Base-by-base conservation (phyloP, 2,888 invertebrate species). In the Drosophila trichaetosa region DNA sequence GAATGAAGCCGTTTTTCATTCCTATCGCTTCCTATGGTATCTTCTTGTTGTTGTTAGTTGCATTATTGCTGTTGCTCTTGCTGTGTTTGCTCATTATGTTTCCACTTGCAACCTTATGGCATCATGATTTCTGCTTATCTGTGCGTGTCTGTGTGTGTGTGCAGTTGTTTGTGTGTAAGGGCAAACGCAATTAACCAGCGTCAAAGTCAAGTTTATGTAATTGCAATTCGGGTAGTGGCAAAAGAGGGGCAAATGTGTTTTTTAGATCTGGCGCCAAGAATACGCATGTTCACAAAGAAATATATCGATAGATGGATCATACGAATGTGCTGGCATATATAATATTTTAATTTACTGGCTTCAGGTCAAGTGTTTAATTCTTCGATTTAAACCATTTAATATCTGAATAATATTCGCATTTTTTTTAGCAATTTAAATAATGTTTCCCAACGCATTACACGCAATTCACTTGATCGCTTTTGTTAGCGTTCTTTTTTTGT, bases 1-100 rank as follows among this genome's bases (percentile, higher is more conserved):
- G 87, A 87, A 87, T 87, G 84, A 88, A 90, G 83, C 80, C 69
- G 90, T 88, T 87, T 76, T 84, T 80, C 83, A 71, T 80, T 78
- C 38, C 80, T 40, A 70, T 76, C 56, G 36, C 49, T 49, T 59
- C 64, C 61, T 63, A 62, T 68, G 52, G 54, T 54, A 69, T 79
- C 58, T 58, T 31, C 10, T 21, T 49, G 54, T 75, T 62, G 69
- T 57, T 76, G 61, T 61, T 69, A 33, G 62, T 63, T 60, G 62
- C 48, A 33, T 69, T 69, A 52, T 51, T 52, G n/a, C 48, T 51
- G 27, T 42, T 64, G 46, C 60, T 38, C 52, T 60, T 58, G 62
- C 36, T 69, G 34, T 40, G 64, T 33, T 54, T 60, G 60, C 34
- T 24, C 36, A 54, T 54, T 38, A 56, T 38, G 56, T n/a, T 38